Percentiles rank a stretch among this genome's conserved stretches.
Evolutionary conservation across 2,888 invertebrate species (phyloP).

Genomic region (Watsonalla binaria): DNA sequence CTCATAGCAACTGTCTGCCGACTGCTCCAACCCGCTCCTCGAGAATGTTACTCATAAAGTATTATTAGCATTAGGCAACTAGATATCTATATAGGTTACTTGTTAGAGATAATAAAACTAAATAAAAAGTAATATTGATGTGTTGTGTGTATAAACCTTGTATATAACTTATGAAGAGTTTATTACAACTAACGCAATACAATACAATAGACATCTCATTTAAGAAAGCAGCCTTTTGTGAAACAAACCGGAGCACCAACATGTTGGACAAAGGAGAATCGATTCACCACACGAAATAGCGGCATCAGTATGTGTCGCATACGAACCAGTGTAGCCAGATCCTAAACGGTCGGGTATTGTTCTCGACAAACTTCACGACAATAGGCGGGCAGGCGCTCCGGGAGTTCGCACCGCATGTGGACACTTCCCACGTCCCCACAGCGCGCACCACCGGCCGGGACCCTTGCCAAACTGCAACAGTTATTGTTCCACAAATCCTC

Average conservation of each 20-base stretch:
- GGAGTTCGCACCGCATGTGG: slow-evolving; percentile 27
- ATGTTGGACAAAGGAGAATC: slow-evolving; percentile 23
- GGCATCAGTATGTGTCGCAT: slow-evolving; percentile 20
- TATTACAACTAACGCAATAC: neutral
- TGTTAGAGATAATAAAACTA: neutral
- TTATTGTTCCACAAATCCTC: slow-evolving; percentile 18
- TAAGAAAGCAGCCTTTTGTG: slow-evolving; percentile 8
- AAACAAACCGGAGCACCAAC: slow-evolving; percentile 10
- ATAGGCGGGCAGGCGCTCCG: slow-evolving; percentile 7
- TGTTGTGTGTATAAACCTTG: neutral
- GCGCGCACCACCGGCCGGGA: slow-evolving; percentile 14
- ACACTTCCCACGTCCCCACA: slow-evolving; percentile 30
- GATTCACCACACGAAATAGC: slow-evolving; percentile 21
- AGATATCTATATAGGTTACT: neutral
- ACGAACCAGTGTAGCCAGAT: slow-evolving; percentile 23
- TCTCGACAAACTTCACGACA: slow-evolving; percentile 17
- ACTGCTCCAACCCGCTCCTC: slow-evolving; percentile 23
- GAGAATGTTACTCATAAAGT: slow-evolving; percentile 13
- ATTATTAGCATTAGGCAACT: neutral
- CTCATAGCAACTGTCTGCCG: slow-evolving; percentile 29
- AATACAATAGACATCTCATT: neutral
- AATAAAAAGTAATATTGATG: neutral
- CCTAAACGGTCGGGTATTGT: slow-evolving; percentile 26
- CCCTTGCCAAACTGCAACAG: slow-evolving; percentile 23
- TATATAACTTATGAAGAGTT: neutral